Evolutionary conservation across 2,113 vertebrate genomes (phyloP).

Genomic region (Cavia aperea): DNA sequence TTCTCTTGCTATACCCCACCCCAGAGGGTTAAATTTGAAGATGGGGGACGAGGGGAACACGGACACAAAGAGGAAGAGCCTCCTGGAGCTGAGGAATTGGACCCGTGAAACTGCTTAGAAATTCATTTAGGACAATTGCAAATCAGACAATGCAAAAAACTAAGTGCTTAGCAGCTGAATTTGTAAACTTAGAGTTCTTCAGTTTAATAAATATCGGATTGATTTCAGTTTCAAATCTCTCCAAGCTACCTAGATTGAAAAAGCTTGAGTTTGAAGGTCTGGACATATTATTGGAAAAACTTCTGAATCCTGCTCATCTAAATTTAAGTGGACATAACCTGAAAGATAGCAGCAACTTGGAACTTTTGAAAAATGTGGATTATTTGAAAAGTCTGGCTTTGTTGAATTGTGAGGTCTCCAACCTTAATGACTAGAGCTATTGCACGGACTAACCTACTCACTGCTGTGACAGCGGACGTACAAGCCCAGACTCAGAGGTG

Average conservation of each 20-base stretch:
- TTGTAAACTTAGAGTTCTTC: constrained; percentile 91
- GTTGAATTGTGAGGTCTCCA: background rate
- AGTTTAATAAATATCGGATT: constrained; percentile 92
- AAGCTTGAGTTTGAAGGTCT: constrained; percentile 91
- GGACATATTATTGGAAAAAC: constrained; percentile 91
- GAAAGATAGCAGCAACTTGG: constrained; percentile 92
- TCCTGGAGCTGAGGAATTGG: background rate
- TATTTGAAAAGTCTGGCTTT: background rate
- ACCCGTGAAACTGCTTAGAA: constrained; percentile 32
- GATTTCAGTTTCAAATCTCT: constrained; percentile 87
- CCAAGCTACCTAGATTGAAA: constrained; percentile 91
- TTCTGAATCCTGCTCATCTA: constrained; percentile 90
- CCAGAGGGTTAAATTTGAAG: background rate
- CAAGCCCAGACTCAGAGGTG: no score
- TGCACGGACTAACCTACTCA: no score
- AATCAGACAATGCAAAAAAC: constrained; percentile 85
- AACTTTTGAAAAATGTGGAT: constrained; percentile 77
- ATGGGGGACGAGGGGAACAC: background rate
- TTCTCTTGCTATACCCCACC: background rate
- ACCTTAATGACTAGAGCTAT: no score
- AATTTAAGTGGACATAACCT: constrained; percentile 93
- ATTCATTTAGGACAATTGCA: constrained; percentile 91
- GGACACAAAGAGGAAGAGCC: background rate
- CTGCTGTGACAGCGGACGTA: no score
- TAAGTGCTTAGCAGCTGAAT: constrained; percentile 87